These are phyloP conservation scores for Engystomops pustulosus DNA, from an alignment of 2,113 vertebrate genomes.

Conservation along the genomic window DNA sequence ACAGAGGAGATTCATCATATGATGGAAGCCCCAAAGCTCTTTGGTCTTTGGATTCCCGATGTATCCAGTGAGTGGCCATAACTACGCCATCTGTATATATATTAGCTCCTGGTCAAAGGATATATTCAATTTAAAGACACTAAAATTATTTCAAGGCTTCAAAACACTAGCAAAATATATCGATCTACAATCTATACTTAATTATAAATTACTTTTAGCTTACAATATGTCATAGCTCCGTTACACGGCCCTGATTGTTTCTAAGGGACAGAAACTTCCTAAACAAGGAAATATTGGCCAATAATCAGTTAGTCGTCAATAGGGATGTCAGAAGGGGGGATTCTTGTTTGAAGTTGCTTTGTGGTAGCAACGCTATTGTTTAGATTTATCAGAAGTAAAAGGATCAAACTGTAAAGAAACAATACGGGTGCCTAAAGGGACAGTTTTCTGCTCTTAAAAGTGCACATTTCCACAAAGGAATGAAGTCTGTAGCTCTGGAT, in stretches of 20 bases:
- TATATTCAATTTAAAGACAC: too few species aligned
- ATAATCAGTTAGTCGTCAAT: not conserved
- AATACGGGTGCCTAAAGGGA: constrained; percentile 20
- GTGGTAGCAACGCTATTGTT: not conserved
- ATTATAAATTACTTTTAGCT: not conserved
- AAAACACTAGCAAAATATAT: not conserved
- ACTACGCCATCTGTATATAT: too few species aligned
- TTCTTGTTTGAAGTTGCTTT: not conserved
- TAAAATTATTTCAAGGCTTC: too few species aligned
- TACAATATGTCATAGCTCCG: not conserved
- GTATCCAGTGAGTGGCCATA: too few species aligned
- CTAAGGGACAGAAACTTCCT: not conserved
- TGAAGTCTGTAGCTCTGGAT: not conserved
- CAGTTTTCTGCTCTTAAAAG: not conserved
- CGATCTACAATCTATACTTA: too few species aligned
- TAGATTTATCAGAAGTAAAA: not conserved
- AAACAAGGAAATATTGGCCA: not conserved
- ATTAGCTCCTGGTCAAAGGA: too few species aligned
- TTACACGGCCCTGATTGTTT: not conserved
- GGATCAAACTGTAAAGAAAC: not conserved
- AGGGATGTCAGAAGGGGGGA: not conserved
- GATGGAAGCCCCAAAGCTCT: too few species aligned
- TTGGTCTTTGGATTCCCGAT: too few species aligned
- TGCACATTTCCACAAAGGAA: not conserved
- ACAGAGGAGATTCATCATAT: too few species aligned